phyloP scores from a whole-genome alignment of 2,797 vertebrate species.

The Pangasius larnaudii region DNA sequence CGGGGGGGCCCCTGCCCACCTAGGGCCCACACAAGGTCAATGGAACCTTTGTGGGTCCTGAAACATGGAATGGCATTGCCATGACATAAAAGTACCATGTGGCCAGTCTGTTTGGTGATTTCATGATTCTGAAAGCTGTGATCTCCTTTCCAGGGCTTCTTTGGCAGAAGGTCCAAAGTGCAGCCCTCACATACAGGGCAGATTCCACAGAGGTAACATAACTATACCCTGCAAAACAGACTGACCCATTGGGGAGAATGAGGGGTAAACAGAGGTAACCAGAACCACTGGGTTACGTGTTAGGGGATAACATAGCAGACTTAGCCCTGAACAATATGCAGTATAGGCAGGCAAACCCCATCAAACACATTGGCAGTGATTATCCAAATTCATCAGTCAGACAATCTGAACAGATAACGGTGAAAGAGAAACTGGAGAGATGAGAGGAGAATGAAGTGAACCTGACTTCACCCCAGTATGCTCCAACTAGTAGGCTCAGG shows the following conservation, averaged over 20 bases:
- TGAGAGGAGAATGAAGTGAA: background rate
- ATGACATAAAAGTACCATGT: too few species aligned
- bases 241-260: background rate
- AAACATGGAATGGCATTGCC: background rate
- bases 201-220: background rate
- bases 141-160: background rate
- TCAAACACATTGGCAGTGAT: background rate
- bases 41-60: background rate
- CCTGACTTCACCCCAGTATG: background rate
- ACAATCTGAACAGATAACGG: background rate
- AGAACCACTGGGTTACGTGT: background rate
- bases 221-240: background rate
- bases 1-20: background rate
- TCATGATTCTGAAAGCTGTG: background rate
- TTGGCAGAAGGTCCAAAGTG: background rate
- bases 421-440: background rate
- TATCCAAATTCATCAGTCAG: slow-evolving; percentile 2
- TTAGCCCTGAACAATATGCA: background rate
- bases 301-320: background rate
- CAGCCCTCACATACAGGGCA: background rate
- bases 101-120: background rate
- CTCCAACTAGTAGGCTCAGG: background rate
- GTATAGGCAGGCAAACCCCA: background rate
- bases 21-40: background rate
- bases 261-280: background rate